These are phyloP conservation scores for Apamea monoglypha DNA, from an alignment of 2,888 invertebrate species.

Conservation along the genomic window DNA sequence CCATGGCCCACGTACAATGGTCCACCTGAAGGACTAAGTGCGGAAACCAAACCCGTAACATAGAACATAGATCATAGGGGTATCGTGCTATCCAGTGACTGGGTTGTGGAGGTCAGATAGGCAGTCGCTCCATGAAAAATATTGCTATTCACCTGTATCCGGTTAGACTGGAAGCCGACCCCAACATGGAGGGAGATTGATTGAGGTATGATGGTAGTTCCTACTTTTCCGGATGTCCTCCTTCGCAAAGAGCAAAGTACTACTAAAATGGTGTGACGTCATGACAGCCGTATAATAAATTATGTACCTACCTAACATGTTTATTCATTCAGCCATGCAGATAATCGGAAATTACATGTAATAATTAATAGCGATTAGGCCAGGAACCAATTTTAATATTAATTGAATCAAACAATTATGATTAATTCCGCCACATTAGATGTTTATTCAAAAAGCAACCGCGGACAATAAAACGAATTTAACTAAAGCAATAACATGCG, in stretches of 20 bases:
- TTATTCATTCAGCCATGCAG: conserved; percentile 17
- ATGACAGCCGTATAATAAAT: conserved; percentile 7
- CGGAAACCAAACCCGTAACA: too few relatives aligned
- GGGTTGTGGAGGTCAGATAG: too few relatives aligned
- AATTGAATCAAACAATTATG: conserved; percentile 23
- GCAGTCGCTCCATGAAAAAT: too few relatives aligned
- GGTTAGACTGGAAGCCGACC: too few relatives aligned
- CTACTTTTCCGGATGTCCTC: neutral
- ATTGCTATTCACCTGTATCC: too few relatives aligned
- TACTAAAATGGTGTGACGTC: conserved; percentile 7
- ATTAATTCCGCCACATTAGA: neutral
- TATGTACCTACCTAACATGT: conserved; percentile 1
- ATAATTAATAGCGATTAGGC: conserved; percentile 37
- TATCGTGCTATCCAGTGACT: neutral
- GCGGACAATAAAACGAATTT: neutral
- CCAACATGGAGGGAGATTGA: too few relatives aligned
- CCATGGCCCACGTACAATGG: too few relatives aligned
- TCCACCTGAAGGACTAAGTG: too few relatives aligned
- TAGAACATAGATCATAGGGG: too few relatives aligned
- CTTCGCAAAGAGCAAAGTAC: neutral
- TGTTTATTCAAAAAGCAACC: neutral
- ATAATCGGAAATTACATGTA: conserved; percentile 39
- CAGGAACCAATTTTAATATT: conserved; percentile 12
- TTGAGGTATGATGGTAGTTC: too few relatives aligned
- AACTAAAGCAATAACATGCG: neutral